phyloP scores from a whole-genome alignment of 1,140 invertebrate genomes.

The Glossosoma conforme region DNA sequence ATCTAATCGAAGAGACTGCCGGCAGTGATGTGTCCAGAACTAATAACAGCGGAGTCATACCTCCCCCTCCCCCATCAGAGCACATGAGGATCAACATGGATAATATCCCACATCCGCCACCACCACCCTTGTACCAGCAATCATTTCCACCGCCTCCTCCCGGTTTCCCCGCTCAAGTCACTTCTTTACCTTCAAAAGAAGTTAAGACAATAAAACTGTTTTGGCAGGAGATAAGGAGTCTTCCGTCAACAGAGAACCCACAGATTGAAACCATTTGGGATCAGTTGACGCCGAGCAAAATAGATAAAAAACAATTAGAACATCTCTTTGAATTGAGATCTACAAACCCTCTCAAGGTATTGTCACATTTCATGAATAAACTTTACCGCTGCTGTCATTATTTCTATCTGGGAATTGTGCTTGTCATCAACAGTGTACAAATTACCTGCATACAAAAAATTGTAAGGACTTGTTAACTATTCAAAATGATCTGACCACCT shows the following conservation, averaged over 20 bases:
- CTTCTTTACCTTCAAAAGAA: constrained; percentile 56
- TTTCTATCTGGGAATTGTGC: no score
- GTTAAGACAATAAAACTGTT: constrained; percentile 99
- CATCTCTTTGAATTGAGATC: constrained; percentile 98
- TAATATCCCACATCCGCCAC: constrained; percentile 39
- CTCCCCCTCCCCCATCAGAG: constrained; percentile 69
- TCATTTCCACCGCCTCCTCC: constrained; percentile 42
- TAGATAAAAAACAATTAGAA: constrained; percentile 93
- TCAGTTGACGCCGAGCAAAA: constrained; percentile 72
- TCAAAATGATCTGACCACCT: no score
- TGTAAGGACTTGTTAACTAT: no score
- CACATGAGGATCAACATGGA: no score
- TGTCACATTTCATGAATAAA: no score
- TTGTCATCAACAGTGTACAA: no score
- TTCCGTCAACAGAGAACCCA: constrained; percentile 63
- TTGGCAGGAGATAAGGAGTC: constrained; percentile 93
- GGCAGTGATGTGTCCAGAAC: constrained; percentile 59
- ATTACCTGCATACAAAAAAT: no score
- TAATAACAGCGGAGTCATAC: constrained; percentile 56
- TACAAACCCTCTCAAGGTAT: no score
- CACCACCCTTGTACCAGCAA: no score
- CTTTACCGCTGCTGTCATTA: no score
- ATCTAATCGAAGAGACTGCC: constrained; percentile 78
- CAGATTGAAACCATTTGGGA: constrained; percentile 82
- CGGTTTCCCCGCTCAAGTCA: constrained; percentile 35